Percentiles rank a stretch among this genome's conserved stretches.
Evolutionary conservation across 2,888 invertebrate species (phyloP).

Genomic region (Baccha elongata): DNA sequence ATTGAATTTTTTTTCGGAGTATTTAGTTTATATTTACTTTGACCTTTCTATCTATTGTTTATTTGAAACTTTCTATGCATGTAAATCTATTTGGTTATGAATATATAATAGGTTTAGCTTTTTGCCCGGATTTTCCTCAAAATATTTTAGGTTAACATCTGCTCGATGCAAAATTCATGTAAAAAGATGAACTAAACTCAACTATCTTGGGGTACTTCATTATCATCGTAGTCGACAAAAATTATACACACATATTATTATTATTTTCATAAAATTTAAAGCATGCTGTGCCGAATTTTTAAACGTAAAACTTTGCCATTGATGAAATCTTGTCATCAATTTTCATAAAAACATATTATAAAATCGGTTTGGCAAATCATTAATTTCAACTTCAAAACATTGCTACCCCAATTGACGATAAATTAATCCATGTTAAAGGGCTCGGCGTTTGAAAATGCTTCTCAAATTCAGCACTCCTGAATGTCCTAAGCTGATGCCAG

Average conservation of each 20-base stretch:
- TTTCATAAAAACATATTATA: neutral
- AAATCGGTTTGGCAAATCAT: conserved; percentile 60
- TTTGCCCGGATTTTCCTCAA: conserved; percentile 10
- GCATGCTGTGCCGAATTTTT: conserved; percentile 26
- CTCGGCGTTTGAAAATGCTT: conserved; percentile 39
- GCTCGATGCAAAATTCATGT: conserved; percentile 58
- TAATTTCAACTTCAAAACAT: conserved; percentile 63
- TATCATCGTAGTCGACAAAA: conserved; percentile 27
- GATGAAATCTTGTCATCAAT: neutral
- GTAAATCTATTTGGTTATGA: conserved; percentile 55
- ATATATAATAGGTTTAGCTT: conserved; percentile 63
- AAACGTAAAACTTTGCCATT: neutral
- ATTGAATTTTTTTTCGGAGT: too few relatives aligned
- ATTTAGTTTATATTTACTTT: too few relatives aligned
- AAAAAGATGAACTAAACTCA: conserved; percentile 33
- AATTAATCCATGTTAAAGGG: conserved; percentile 70
- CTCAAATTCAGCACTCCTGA: conserved; percentile 1
- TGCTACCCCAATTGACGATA: conserved; percentile 56
- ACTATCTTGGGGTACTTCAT: conserved; percentile 17
- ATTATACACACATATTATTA: conserved; percentile 49
- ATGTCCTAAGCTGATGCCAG: conserved; percentile 7
- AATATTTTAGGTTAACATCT: conserved; percentile 59
- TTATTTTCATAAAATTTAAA: conserved; percentile 62
- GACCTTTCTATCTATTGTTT: too few relatives aligned
- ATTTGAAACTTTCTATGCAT: too few relatives aligned